phyloP scores from a whole-genome alignment of 2,888 invertebrate genomes.

The Scaptomyza cyrtandrae region DNA sequence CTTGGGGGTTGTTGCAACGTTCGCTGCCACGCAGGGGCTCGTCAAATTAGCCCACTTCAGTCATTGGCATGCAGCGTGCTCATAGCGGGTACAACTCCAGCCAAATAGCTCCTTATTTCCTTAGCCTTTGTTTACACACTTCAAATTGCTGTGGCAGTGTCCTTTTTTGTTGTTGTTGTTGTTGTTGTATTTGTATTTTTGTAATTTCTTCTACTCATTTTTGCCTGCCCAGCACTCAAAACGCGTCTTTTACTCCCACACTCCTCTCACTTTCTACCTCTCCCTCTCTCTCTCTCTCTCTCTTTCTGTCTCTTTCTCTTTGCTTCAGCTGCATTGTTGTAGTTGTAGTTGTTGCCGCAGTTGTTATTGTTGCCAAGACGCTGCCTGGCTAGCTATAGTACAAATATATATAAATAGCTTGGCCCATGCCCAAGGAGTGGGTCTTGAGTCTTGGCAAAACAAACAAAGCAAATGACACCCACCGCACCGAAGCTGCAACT shows the following conservation, averaged over 20 bases:
- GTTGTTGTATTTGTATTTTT: neutral
- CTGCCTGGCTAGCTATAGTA: conserved; percentile 17
- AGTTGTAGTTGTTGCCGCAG: conserved; percentile 11
- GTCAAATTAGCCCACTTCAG: conserved; percentile 82
- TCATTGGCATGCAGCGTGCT: conserved; percentile 70
- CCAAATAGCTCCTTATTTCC: conserved; percentile 5
- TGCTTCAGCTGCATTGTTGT: conserved; percentile 40
- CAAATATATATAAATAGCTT: conserved; percentile 39
- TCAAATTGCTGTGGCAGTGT: conserved; percentile 34
- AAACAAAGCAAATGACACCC: conserved; percentile 71
- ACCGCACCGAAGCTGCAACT: conserved; percentile 35
- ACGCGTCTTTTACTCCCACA: conserved; percentile 1
- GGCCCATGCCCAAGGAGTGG: conserved; percentile 23
- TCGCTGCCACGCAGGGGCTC: conserved; percentile 63
- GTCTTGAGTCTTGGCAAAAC: conserved; percentile 51
- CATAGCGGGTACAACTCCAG: conserved; percentile 63
- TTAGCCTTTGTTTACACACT: conserved; percentile 64
- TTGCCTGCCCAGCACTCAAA: conserved; percentile 23
- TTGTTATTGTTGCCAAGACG: conserved; percentile 60
- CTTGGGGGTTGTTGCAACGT: conserved; percentile 63
- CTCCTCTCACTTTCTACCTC: neutral
- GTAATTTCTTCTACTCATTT: conserved; percentile 7
- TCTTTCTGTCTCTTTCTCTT: neutral
- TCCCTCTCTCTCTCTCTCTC: neutral
- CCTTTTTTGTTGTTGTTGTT: conserved; percentile 34